Conservation (phyloP, 1,140 invertebrate species). For the Lasioglossum baleicum region DNA sequence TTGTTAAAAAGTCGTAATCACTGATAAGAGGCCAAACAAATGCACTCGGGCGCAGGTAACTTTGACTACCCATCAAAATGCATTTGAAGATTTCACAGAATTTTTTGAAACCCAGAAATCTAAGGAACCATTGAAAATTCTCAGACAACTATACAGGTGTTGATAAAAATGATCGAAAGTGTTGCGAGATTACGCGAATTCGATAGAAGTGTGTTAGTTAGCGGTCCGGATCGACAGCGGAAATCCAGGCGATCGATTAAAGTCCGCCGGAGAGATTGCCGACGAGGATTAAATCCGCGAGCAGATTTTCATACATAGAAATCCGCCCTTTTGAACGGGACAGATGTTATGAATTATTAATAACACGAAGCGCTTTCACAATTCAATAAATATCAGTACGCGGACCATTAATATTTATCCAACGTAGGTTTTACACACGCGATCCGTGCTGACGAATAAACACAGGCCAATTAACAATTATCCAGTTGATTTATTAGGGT, state of each 20-base stretch:
- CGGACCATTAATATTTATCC: conserved; percentile 2
- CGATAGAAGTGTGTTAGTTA: too few relatives aligned
- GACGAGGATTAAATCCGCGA: neutral
- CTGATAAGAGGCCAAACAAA: conserved; percentile 26
- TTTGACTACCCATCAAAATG: too few relatives aligned
- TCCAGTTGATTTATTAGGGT: conserved; percentile 4
- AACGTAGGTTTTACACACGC: neutral
- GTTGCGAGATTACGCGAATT: too few relatives aligned
- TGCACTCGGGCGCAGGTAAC: too few relatives aligned
- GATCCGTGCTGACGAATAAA: neutral
- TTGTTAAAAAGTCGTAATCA: conserved; percentile 73
- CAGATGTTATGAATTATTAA: conserved; percentile 4
- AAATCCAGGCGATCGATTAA: neutral
- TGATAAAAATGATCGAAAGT: too few relatives aligned
- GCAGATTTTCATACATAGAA: neutral
- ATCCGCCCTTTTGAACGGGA: neutral
- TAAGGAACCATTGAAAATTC: too few relatives aligned
- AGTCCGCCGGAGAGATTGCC: neutral
- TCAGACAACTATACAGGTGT: too few relatives aligned
- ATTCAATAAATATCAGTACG: neutral
- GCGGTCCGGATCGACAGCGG: neutral
- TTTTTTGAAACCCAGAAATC: too few relatives aligned
- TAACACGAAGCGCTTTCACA: neutral
- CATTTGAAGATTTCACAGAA: too few relatives aligned
- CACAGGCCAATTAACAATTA: conserved; percentile 6